Evolutionary conservation across 2,888 invertebrate genomes (phyloP), one percentile per base, ranked within the genome.

Genomic region (Leptogaster cylindrica): DNA sequence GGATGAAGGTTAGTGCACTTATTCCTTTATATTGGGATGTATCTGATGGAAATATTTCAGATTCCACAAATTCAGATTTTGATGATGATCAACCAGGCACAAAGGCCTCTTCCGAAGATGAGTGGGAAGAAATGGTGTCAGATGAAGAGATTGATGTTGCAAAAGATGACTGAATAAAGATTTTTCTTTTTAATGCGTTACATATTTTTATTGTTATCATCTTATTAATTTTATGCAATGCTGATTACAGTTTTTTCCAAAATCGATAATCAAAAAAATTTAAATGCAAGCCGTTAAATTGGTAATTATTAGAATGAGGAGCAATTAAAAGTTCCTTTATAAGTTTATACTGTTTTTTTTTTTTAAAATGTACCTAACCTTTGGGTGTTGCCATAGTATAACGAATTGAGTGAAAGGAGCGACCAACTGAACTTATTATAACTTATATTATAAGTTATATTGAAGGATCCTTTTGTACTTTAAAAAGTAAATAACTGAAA

Each of bases 1-100:
- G 23, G 81, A 81, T 61, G 75, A 75, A 71, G 77, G 79, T 80
- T 72, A 66, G 67, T 63, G 7, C 25, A 25, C 2, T 23, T 28
- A 31, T 0, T 52, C 18, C 41, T 16, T 14, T 25, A 28, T 46
- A 31, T 6, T 48, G 2, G 3, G 23, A 3, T 14, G 0, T 25
- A 44, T 44, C 67, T 23, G 6, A 18, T 28, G 12, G 6, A 16
- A 41, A 44, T 46, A 36, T 51, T 51, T 39, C 52, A 69, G 70
- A 68, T 41, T 70, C 70, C 10, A 31, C 50, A 74, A 76, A 75
- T 70, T 74, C 76, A 7, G 76, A 76, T 27, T 72, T 74, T 2
- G 75, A 75, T 25, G 75, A n/a, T n/a, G n/a, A n/a, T n/a, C n/a
- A n/a, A n/a, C n/a, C n/a, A n/a, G n/a, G n/a, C n/a, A n/a, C 73